Conservation (phyloP, 1,140 invertebrate species). For the Trachymyrmex cornetzi region DNA sequence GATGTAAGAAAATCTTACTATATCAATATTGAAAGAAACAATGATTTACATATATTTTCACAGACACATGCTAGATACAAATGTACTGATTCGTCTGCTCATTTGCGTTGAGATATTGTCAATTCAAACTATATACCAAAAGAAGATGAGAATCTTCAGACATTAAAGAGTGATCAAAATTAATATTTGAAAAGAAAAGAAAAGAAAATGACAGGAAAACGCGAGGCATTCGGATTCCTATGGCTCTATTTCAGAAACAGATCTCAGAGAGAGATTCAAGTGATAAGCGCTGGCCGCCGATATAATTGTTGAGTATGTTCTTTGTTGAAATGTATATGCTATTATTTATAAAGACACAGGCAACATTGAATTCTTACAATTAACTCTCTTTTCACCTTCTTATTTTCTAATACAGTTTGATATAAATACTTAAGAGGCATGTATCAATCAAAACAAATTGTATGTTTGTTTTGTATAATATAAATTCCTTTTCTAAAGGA, state of each 20-base stretch:
- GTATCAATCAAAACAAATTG: conserved; percentile 41
- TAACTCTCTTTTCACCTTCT: conserved; percentile 45
- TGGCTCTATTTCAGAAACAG: conserved; percentile 46
- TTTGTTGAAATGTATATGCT: conserved; percentile 46
- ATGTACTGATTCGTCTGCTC: conserved; percentile 83
- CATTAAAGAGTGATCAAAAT: conserved; percentile 62
- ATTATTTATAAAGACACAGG: conserved; percentile 46
- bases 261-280: conserved; percentile 47
- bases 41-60: conserved; percentile 29
- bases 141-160: conserved; percentile 39
- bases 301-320: conserved; percentile 54
- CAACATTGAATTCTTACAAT: conserved; percentile 35
- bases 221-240: conserved; percentile 43
- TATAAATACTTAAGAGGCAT: conserved; percentile 15
- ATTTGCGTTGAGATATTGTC: conserved; percentile 83
- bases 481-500: conserved; percentile 34
- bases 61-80: conserved; percentile 66
- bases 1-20: background rate
- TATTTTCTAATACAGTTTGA: conserved; percentile 36
- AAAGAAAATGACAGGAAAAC: conserved; percentile 44
- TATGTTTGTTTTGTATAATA: conserved; percentile 24
- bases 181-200: conserved; percentile 44
- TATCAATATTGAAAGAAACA: background rate
- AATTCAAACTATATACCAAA: conserved; percentile 61
- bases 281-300: conserved; percentile 70